These are phyloP conservation scores for Australoheros facetus DNA, from an alignment of 2,797 vertebrate species.

Conservation along the genomic window DNA sequence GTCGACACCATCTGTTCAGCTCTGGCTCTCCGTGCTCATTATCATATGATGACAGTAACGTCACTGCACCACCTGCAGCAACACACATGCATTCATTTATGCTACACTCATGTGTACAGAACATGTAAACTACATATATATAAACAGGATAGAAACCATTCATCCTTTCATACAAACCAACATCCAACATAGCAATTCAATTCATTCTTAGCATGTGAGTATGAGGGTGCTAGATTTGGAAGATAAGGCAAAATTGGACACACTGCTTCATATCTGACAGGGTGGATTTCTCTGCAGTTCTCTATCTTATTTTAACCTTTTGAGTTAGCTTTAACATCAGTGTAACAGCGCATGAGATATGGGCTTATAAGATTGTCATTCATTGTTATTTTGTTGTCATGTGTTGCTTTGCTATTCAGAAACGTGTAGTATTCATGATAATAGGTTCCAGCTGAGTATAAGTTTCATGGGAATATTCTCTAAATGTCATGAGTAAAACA, in stretches of 20 bases:
- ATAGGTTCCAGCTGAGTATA: neutral
- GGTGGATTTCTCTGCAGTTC: neutral
- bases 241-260: neutral
- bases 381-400: neutral
- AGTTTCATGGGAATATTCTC: neutral
- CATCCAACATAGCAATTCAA: neutral
- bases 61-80: conserved; percentile 21
- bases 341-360: neutral
- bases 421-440: neutral
- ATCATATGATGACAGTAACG: conserved; percentile 37
- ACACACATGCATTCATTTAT: neutral
- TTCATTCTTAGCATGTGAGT: neutral
- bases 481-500: neutral
- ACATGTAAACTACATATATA: neutral
- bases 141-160: neutral
- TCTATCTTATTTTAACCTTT: neutral
- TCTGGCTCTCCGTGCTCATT: conserved; percentile 29
- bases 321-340: neutral
- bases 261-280: neutral
- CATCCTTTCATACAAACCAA: neutral
- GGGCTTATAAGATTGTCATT: neutral
- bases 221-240: neutral
- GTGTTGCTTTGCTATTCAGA: neutral
- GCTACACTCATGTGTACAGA: conserved; percentile 7
- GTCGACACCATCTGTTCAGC: conserved; percentile 69